phyloP scores from a whole-genome alignment of 2,113 vertebrate species.

The Oplegnathus fasciatus region DNA sequence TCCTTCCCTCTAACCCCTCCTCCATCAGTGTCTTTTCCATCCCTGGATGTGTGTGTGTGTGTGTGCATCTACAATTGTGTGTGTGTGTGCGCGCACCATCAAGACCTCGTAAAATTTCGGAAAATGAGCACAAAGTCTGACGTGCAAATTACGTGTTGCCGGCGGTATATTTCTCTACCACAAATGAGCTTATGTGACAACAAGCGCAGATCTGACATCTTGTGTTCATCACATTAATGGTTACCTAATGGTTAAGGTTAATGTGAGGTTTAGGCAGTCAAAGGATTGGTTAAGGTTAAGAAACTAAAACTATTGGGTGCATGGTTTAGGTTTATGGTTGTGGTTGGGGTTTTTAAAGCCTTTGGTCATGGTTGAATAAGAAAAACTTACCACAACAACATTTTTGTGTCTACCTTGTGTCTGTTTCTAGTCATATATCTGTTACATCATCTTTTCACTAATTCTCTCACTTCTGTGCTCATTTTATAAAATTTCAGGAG shows the following conservation, averaged over 20 bases:
- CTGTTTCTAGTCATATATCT: conserved; percentile 40
- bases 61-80: not conserved
- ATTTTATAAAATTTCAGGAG: not conserved
- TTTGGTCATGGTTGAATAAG: conserved; percentile 48
- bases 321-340: conserved; percentile 46
- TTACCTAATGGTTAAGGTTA: conserved; percentile 44
- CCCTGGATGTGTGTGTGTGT: conserved; percentile 31
- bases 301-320: conserved; percentile 39
- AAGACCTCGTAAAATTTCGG: conserved; percentile 29
- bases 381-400: conserved; percentile 39
- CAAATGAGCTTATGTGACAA: conserved; percentile 38
- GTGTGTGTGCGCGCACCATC: conserved; percentile 28
- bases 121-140: conserved; percentile 50
- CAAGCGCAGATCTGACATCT: conserved; percentile 41
- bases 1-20: conserved; percentile 68
- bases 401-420: conserved; percentile 39
- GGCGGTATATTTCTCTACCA: conserved; percentile 16
- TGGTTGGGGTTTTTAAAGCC: conserved; percentile 47
- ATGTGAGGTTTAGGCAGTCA: conserved; percentile 43
- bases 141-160: conserved; percentile 36
- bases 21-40: conserved; percentile 61
- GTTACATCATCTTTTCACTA: conserved; percentile 11
- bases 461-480: conserved; percentile 6
- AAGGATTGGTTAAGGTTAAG: conserved; percentile 54
- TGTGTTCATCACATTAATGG: conserved; percentile 53